These are phyloP conservation scores for Magallana ariakensis DNA, from an alignment of 1,140 invertebrate genomes.

Conservation along the genomic window DNA sequence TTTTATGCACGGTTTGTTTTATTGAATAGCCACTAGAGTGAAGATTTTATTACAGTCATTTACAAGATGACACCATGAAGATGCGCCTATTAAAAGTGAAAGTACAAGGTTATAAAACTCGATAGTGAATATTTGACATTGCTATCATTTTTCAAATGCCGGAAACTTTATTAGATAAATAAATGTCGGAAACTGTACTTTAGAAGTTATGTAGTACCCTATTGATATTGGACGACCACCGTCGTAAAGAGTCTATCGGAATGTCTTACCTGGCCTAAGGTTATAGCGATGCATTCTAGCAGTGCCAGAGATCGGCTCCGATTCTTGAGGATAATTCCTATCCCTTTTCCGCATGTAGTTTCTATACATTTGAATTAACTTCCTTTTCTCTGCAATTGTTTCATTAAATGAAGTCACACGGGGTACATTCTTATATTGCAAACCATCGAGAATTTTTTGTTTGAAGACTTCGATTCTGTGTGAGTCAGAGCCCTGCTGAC, in stretches of 20 bases:
- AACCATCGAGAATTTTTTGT: slow-evolving; percentile 48
- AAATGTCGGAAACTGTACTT: not conserved
- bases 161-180: slow-evolving; percentile 8
- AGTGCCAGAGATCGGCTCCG: not conserved
- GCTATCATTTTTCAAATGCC: slow-evolving; percentile 28
- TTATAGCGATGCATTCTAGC: not conserved
- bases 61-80: not conserved
- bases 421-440: slow-evolving; percentile 41
- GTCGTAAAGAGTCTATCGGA: not conserved
- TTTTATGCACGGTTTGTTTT: not conserved
- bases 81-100: slow-evolving; percentile 33
- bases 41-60: slow-evolving; percentile 25
- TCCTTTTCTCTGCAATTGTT: slow-evolving; percentile 44
- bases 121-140: slow-evolving; percentile 1
- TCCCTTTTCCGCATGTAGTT: slow-evolving; percentile 45
- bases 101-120: slow-evolving; percentile 32
- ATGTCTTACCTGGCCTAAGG: not conserved
- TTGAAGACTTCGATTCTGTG: slow-evolving; percentile 45
- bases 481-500: not conserved
- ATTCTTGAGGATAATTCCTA: slow-evolving; percentile 10
- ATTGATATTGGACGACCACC: not conserved
- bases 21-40: slow-evolving; percentile 18
- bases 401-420: slow-evolving; percentile 39
- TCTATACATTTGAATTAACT: slow-evolving; percentile 49
- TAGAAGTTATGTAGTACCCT: not conserved